A percentile compares a stretch with the other conserved stretches of the same genome.
These are phyloP conservation scores for Drosophila truncata DNA, from an alignment of 1,140 invertebrate genomes.

Conservation along the genomic window DNA sequence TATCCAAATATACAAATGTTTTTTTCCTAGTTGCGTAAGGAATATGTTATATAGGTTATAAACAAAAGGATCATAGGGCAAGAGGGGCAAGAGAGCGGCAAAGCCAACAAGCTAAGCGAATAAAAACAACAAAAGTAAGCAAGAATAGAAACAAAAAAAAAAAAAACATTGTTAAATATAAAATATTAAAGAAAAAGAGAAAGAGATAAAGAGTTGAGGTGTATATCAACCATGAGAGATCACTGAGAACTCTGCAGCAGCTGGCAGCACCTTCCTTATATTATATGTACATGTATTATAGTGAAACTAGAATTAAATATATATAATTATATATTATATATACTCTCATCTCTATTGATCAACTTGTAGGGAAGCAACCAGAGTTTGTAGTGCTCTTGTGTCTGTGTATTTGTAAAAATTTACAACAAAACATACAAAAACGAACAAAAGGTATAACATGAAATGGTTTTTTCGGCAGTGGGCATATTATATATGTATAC, in stretches of 20 bases:
- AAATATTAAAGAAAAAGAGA: background rate
- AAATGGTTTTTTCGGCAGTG: slow-evolving; percentile 35
- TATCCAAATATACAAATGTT: slow-evolving; percentile 67
- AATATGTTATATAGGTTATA: slow-evolving; percentile 48
- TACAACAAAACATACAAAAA: slow-evolving; percentile 33
- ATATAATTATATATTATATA: slow-evolving; percentile 3
- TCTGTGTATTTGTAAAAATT: slow-evolving; percentile 37
- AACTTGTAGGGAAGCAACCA: background rate
- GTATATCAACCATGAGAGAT: background rate
- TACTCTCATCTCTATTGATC: slow-evolving; percentile 6
- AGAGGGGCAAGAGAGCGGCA: slow-evolving; percentile 43
- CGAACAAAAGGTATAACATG: slow-evolving; percentile 7
- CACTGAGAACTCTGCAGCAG: slow-evolving; percentile 12
- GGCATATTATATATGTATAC: slow-evolving; percentile 17
- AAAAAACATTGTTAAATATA: slow-evolving; percentile 12
- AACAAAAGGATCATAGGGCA: slow-evolving; percentile 4
- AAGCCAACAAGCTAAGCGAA: slow-evolving; percentile 50
- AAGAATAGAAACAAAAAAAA: background rate
- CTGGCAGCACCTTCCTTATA: slow-evolving; percentile 64
- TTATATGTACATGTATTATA: slow-evolving; percentile 42
- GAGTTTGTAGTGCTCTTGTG: slow-evolving; percentile 24
- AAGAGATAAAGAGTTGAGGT: too few relatives aligned
- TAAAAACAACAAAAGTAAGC: slow-evolving; percentile 11
- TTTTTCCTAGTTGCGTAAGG: slow-evolving; percentile 56
- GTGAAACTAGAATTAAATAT: slow-evolving; percentile 13